Percentiles rank a stretch among this genome's conserved stretches.
These are phyloP conservation scores for Eospalax fontanierii DNA, from an alignment of 2,797 vertebrate species.

Conservation along the genomic window DNA sequence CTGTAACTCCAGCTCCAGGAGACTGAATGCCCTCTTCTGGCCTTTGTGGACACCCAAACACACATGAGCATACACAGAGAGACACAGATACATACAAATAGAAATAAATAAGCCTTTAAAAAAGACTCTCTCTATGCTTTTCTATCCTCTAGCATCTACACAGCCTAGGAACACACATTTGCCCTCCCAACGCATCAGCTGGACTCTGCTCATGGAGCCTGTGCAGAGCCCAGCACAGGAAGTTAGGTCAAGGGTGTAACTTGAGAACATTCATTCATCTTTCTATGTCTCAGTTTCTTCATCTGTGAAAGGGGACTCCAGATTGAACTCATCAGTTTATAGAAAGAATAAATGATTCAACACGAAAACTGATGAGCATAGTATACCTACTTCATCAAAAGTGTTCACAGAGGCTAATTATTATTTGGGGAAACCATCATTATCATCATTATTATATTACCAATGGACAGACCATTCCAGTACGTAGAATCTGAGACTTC, in stretches of 20 bases:
- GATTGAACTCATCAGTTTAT: not conserved
- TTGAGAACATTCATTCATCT: not conserved
- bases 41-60: no score
- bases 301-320: not conserved
- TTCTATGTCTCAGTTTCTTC: not conserved
- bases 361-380: not conserved
- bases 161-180: not conserved
- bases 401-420: not conserved
- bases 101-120: not conserved
- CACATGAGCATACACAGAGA: no score
- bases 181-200: rapidly evolving
- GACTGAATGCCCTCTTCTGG: not conserved
- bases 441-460: no score
- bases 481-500: no score
- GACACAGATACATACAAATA: not conserved
- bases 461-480: not conserved
- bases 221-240: not conserved
- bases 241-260: not conserved
- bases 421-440: no score
- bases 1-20: not conserved
- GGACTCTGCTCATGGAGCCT: not conserved
- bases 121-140: not conserved
- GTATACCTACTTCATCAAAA: not conserved
- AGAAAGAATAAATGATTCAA: not conserved
- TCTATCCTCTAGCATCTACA: not conserved